These are phyloP conservation scores for Siderastrea siderea DNA, from an alignment of 92 coral and sea anemone species.

Conservation along the genomic window DNA sequence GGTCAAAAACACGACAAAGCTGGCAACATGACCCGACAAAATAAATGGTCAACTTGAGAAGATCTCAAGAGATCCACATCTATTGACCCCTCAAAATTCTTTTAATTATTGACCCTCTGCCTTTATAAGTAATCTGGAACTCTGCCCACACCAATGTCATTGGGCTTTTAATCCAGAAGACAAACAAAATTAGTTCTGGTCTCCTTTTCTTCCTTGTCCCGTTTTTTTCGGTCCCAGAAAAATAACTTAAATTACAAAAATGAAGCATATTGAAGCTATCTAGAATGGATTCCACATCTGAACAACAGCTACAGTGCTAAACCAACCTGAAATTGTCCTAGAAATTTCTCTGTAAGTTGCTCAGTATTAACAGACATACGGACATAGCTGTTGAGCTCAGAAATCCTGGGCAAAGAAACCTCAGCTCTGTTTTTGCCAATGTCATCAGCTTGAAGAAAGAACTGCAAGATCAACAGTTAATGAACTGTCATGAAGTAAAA, in stretches of 20 bases:
- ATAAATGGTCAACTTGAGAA: no score
- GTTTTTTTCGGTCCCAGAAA: background rate
- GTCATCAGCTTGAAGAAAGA: constrained; percentile 83
- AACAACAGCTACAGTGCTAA: background rate
- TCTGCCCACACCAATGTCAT: no score
- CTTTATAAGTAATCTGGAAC: no score
- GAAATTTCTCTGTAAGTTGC: constrained; percentile 83
- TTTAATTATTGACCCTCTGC: no score
- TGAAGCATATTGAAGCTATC: background rate
- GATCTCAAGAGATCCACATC: no score
- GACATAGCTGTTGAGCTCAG: constrained; percentile 96
- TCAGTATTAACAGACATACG: constrained; percentile 83
- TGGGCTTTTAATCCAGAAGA: no score
- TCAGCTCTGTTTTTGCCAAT: constrained; percentile 96
- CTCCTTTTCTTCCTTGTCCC: background rate
- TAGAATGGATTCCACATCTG: no score
- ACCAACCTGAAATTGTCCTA: constrained; percentile 89
- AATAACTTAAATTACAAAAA: no score
- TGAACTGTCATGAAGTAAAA: no score
- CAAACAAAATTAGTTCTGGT: background rate
- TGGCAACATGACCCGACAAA: no score
- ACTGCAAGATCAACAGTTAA: constrained; percentile 56
- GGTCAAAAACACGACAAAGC: no score
- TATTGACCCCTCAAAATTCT: no score
- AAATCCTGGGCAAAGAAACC: constrained; percentile 85